Conservation (phyloP, 2,888 invertebrate species). For the Sphecodes monilicornis region DNA sequence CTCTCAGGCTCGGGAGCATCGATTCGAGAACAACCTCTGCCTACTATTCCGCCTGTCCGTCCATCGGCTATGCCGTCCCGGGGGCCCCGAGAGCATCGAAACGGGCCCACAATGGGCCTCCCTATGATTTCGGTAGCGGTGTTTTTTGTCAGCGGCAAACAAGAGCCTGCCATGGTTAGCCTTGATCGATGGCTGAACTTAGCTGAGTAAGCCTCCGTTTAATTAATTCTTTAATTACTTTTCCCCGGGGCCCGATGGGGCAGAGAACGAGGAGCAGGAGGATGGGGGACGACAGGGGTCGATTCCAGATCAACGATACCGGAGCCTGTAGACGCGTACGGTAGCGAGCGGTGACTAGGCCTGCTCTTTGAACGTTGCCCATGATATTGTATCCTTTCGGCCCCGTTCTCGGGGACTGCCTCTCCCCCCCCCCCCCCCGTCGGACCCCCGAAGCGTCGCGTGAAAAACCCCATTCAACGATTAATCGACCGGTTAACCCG, state of each 20-base stretch:
- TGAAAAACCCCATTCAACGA: conserved; percentile 1
- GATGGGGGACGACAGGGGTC: conserved; percentile 1
- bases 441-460: background rate
- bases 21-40: conserved; percentile 51
- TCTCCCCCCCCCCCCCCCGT: no score
- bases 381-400: conserved; percentile 44
- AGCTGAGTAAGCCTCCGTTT: conserved; percentile 83
- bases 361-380: conserved; percentile 38
- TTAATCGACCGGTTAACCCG: conserved; percentile 3
- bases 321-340: conserved; percentile 67
- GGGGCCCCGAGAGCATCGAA: conserved; percentile 30
- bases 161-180: conserved; percentile 76
- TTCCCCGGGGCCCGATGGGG: conserved; percentile 50
- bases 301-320: conserved; percentile 73
- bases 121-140: conserved; percentile 81
- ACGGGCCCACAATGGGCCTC: conserved; percentile 72
- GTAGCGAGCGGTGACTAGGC: conserved; percentile 66
- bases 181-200: conserved; percentile 81
- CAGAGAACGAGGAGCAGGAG: background rate
- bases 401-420: background rate
- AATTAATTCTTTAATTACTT: conserved; percentile 84
- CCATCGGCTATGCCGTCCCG: conserved; percentile 43
- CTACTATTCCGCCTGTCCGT: conserved; percentile 40
- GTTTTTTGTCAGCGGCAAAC: conserved; percentile 78
- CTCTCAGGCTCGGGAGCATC: conserved; percentile 49